Conservation (phyloP, 35 echinoderm and acorn worm genomes). For the Stichopus chloronotus region DNA sequence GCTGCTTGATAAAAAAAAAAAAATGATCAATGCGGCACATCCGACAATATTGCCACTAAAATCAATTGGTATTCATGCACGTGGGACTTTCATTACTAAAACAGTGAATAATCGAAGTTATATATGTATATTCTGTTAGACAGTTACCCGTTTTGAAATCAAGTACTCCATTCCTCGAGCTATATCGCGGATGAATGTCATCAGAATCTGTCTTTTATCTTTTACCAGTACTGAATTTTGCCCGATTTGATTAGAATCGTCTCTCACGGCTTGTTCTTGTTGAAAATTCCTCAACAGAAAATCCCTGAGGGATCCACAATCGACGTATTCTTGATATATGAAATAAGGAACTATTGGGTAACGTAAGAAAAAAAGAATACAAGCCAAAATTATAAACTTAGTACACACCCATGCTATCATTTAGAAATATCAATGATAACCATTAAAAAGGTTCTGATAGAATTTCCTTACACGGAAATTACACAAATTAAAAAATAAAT, state of each 20-base stretch:
- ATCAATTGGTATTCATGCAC: background rate
- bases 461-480: too few species aligned
- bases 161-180: background rate
- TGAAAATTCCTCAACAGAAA: conserved; percentile 13
- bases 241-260: background rate
- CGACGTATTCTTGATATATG: conserved; percentile 35
- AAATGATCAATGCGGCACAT: background rate
- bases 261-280: background rate
- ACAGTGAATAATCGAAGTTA: background rate
- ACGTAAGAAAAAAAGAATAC: too few species aligned
- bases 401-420: too few species aligned
- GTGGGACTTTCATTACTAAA: background rate
- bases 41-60: background rate
- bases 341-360: conserved; percentile 6
- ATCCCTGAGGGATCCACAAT: conserved; percentile 10
- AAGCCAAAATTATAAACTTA: too few species aligned
- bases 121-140: background rate
- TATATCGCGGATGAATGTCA: background rate
- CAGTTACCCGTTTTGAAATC: background rate
- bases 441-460: too few species aligned
- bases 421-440: too few species aligned
- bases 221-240: background rate
- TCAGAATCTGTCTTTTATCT: background rate
- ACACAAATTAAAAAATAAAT: too few species aligned
- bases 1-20: too few species aligned